These are phyloP conservation scores for Istiophorus platypterus DNA, from an alignment of 2,113 vertebrate species.

Conservation along the genomic window DNA sequence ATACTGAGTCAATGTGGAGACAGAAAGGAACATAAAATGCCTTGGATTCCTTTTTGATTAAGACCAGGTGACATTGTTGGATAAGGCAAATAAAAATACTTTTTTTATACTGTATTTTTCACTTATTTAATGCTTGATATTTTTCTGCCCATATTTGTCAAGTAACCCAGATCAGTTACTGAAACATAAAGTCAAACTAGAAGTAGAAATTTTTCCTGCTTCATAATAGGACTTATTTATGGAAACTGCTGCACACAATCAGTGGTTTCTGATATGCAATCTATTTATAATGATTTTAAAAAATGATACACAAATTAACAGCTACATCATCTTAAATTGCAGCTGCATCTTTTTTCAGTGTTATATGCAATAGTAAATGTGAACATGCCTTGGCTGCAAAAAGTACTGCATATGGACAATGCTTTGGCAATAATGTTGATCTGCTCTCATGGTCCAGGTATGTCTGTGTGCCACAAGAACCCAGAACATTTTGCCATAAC, in stretches of 20 bases:
- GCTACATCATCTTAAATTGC: conserved; percentile 39
- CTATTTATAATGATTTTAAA: too few species aligned
- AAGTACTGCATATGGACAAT: neutral
- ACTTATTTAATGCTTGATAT: conserved; percentile 41
- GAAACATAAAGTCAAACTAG: conserved; percentile 33
- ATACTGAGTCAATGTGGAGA: conserved; percentile 62
- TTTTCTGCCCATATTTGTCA: conserved; percentile 27
- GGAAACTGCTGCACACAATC: conserved; percentile 6
- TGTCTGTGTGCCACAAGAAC: conserved; percentile 30
- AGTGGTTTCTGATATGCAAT: conserved; percentile 24
- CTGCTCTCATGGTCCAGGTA: conserved; percentile 32
- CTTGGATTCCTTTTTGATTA: conserved; percentile 56
- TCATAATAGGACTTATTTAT: conserved; percentile 28
- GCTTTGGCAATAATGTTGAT: conserved; percentile 37
- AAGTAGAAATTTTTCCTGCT: neutral
- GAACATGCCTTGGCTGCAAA: conserved; percentile 47
- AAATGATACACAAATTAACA: conserved; percentile 28
- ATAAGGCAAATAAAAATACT: conserved; percentile 37
- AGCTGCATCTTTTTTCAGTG: conserved; percentile 24
- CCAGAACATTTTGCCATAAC: conserved; percentile 47
- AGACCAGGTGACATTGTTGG: conserved; percentile 30
- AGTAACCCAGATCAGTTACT: conserved; percentile 20
- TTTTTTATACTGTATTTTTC: neutral
- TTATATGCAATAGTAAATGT: conserved; percentile 47
- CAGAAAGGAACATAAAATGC: conserved; percentile 63